A percentile compares a stretch with the other conserved stretches of the same genome.
Evolutionary conservation across 2,888 invertebrate species (phyloP).

Genomic region (Zelleria hepariella): DNA sequence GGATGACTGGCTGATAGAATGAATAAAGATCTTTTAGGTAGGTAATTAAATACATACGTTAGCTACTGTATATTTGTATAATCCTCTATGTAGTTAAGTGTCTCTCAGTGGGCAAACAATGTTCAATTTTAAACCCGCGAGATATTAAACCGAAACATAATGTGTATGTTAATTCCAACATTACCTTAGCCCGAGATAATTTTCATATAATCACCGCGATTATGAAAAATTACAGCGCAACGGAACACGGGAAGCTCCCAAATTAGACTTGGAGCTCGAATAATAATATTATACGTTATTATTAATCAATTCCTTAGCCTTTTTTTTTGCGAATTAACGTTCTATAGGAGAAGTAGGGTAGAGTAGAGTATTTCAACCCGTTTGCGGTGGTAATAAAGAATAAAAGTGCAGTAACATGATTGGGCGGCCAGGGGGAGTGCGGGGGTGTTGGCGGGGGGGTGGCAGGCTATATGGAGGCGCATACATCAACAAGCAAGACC

Average conservation of each 20-base stretch:
- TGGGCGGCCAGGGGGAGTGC: constrained; percentile 6
- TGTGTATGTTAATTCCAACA: constrained; percentile 8
- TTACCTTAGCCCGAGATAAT: constrained; percentile 14
- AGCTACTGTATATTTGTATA: neutral
- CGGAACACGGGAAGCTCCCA: constrained; percentile 10
- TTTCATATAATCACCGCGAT: constrained; percentile 29
- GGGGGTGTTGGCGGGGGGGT: constrained; percentile 19
- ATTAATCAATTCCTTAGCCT: constrained; percentile 19
- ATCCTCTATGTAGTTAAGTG: too few species aligned
- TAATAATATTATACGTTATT: too few species aligned
- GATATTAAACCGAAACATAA: constrained; percentile 1
- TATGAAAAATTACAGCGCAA: constrained; percentile 7
- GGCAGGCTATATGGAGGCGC: constrained; percentile 22
- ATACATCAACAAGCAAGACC: constrained; percentile 30
- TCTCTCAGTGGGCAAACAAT: too few species aligned
- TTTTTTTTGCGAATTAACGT: constrained; percentile 48
- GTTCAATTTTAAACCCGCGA: neutral
- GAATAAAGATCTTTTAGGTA: neutral
- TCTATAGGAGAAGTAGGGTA: constrained; percentile 14
- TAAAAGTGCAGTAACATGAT: constrained; percentile 23
- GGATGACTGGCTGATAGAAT: neutral
- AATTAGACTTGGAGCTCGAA: constrained; percentile 36
- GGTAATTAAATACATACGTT: neutral
- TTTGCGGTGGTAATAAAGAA: constrained; percentile 39
- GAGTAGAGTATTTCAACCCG: constrained; percentile 24